These are phyloP conservation scores for Engraulis encrasicolus DNA, from an alignment of 2,113 vertebrate genomes.

Conservation along the genomic window DNA sequence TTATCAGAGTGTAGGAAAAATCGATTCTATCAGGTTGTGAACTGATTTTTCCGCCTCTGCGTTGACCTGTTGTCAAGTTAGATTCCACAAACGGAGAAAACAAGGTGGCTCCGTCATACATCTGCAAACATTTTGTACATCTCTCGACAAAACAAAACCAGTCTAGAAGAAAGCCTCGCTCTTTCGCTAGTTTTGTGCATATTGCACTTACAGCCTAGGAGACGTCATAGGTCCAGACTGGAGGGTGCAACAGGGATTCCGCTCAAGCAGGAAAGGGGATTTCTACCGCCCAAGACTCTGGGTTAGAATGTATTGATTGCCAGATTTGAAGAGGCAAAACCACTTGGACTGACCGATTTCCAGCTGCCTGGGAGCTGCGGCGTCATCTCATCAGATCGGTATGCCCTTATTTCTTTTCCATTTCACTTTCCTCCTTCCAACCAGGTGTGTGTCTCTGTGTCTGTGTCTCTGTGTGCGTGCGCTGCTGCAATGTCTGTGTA, in stretches of 20 bases:
- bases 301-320: conserved; percentile 19
- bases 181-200: not conserved
- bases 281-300: conserved; percentile 16
- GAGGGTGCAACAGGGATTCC: conserved; percentile 22
- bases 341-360: conserved; percentile 3
- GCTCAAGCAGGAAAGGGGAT: conserved; percentile 21
- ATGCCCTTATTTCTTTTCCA: conserved; percentile 27
- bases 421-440: conserved; percentile 8
- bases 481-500: not conserved
- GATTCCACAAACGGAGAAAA: conserved; percentile 60
- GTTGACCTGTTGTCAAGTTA: conserved; percentile 58
- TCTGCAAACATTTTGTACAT: conserved; percentile 25
- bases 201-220: not conserved
- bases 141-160: not conserved
- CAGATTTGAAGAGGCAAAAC: conserved; percentile 17
- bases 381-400: conserved; percentile 52
- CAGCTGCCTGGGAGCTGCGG: conserved; percentile 37
- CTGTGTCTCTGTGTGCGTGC: not conserved
- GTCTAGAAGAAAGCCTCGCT: not conserved
- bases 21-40: conserved; percentile 20
- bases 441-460: not conserved
- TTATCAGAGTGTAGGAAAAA: conserved; percentile 31
- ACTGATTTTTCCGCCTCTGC: conserved; percentile 34
- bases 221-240: conserved; percentile 9
- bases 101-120: conserved; percentile 46